Conservation (phyloP, 2,797 vertebrate genomes). For the Hafferia zeledoni region DNA sequence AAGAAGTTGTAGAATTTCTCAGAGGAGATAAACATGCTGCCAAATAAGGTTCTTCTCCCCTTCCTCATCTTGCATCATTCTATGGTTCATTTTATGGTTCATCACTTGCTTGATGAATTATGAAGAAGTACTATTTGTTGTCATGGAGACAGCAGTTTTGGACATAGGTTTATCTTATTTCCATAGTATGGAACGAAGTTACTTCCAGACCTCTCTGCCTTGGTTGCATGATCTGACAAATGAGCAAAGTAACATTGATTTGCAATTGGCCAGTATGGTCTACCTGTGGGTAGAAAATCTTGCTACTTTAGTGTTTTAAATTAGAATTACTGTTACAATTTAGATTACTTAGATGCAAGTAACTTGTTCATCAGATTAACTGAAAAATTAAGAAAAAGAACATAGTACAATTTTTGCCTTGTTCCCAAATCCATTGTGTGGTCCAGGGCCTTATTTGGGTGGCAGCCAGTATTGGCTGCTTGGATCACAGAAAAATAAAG, state of each 20-base stretch:
- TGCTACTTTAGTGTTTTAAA: background rate
- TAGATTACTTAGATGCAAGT: background rate
- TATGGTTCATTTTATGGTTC: background rate
- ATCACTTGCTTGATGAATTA: background rate
- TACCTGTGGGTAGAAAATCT: background rate
- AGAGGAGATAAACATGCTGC: background rate
- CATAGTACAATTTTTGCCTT: background rate
- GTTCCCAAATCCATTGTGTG: background rate
- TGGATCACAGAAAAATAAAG: background rate
- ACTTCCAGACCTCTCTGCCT: background rate
- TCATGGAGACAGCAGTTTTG: background rate
- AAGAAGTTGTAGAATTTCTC: background rate
- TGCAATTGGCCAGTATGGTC: background rate
- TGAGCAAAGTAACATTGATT: background rate
- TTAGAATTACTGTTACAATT: background rate
- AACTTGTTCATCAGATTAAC: background rate
- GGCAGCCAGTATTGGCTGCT: background rate
- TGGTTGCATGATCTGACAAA: background rate
- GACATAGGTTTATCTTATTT: background rate
- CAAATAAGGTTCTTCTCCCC: background rate
- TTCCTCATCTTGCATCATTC: background rate
- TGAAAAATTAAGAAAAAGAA: background rate
- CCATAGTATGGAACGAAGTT: background rate
- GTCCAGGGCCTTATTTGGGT: background rate
- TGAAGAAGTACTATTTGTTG: background rate